Percentiles rank a stretch among this genome's conserved stretches.
phyloP scores from a whole-genome alignment of 2,113 vertebrate species.

The Callopanchax toddi region DNA sequence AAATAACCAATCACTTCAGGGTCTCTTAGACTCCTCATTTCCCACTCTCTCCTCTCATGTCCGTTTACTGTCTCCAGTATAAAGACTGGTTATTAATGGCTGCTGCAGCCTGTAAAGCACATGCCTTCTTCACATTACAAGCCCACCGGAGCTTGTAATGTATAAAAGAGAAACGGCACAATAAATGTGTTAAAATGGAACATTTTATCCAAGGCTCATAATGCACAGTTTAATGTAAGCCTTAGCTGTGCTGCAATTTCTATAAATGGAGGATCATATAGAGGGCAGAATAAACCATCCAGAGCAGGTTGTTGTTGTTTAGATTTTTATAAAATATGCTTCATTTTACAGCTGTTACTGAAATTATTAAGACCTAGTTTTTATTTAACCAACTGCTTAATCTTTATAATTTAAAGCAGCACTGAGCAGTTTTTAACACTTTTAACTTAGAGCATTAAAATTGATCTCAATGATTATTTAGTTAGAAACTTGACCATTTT shows the following conservation, averaged over 20 bases:
- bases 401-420: too few species aligned
- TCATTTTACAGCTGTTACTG: too few species aligned
- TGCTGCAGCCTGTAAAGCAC: constrained; percentile 2
- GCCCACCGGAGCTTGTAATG: constrained; percentile 3
- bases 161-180: neutral
- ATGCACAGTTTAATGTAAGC: constrained; percentile 3
- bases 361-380: too few species aligned
- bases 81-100: constrained; percentile 1
- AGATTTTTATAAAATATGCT: too few species aligned
- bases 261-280: constrained; percentile 4
- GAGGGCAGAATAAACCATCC: neutral
- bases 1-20: too few species aligned
- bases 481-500: too few species aligned
- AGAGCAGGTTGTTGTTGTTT: neutral
- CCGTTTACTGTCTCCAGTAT: neutral
- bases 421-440: too few species aligned
- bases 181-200: neutral
- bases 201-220: constrained; percentile 7
- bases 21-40: neutral
- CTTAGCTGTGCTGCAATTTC: constrained; percentile 9
- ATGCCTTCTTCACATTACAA: neutral
- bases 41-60: neutral
- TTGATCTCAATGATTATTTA: too few species aligned
- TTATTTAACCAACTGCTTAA: too few species aligned
- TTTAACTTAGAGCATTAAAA: too few species aligned